Evolutionary conservation across 2,888 invertebrate species (phyloP), one percentile per base, ranked within the genome.

Genomic region (Ochropleura plecta): DNA sequence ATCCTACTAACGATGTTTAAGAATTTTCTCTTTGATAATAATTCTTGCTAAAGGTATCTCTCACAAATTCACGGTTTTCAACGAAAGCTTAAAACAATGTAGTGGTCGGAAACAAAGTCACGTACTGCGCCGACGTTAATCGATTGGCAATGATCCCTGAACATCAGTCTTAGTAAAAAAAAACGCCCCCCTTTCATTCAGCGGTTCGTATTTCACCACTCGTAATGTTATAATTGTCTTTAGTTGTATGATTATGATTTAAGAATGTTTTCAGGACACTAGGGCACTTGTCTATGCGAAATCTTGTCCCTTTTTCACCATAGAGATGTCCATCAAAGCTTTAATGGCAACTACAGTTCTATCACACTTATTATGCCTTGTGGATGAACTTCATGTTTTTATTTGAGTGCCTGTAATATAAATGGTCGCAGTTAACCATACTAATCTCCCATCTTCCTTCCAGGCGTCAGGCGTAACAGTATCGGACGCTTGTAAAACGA

Each of bases 401-500:
- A 9, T 18, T 59, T 59, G 2, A 14, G 7, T 3, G 20, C 20
- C 55, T 20, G 20, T 55, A 20, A 57, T 30, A 55, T 12, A 20
- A 55, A 55, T 20, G 4, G 57, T 16, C 16, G 7, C 3, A 62
- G n/a, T 14, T 44, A 10, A 18, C 18, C 42, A 53, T 30, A 59
- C 44, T 80, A 20, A 84, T 7, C 16, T 8, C 0, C 40, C 20
- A 59, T 65, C 18, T 57, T 70, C n/a, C 48, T 89, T 90, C 51
- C 93, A 98, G 99, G 99, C 99, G 97, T 99, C 99, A 92, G 99
- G 99, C 94, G 99, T 99, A 90, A 98, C 98, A 96, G 99, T 99
- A 87, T 98, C 99, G 90, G 99, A 99, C 97, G 98, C 98, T 88
- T 99, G 99, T 97, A 98, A 99, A 97, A 98, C 98, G 84, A 98